Conservation (phyloP, 2,113 vertebrate species). For the Tautogolabrus adspersus region DNA sequence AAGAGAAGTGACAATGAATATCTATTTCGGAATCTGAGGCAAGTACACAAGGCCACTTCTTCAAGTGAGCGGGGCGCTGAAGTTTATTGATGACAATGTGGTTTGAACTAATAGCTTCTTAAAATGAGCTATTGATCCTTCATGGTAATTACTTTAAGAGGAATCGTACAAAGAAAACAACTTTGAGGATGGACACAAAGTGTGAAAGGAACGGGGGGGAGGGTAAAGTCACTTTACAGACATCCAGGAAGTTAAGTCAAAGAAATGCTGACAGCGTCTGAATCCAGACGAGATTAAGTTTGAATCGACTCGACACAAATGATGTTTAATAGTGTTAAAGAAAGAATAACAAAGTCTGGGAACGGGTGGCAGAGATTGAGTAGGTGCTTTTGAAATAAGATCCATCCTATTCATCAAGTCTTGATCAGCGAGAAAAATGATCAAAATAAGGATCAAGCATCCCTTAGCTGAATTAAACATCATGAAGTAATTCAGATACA, state of each 20-base stretch:
- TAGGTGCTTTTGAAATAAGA: constrained; percentile 12
- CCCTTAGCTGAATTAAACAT: not conserved
- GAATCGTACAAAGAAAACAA: constrained; percentile 53
- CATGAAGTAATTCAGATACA: constrained; percentile 1
- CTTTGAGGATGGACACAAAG: constrained; percentile 35
- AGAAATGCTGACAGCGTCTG: not conserved
- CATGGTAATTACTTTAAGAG: constrained; percentile 58
- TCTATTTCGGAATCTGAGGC: constrained; percentile 55
- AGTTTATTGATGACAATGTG: constrained; percentile 67
- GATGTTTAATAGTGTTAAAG: not conserved
- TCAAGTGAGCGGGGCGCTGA: constrained; percentile 23
- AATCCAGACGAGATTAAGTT: not conserved
- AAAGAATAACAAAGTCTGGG: constrained; percentile 11
- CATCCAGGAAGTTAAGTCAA: not conserved
- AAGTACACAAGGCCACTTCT: constrained; percentile 39
- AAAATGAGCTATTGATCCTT: constrained; percentile 75
- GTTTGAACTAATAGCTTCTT: constrained; percentile 73
- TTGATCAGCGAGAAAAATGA: not conserved
- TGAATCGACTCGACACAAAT: constrained; percentile 29
- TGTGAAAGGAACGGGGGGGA: not conserved
- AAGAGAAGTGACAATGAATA: constrained; percentile 42
- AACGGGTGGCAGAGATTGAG: constrained; percentile 3
- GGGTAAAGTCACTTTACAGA: constrained; percentile 1
- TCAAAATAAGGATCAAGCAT: not conserved
- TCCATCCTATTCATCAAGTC: constrained; percentile 12